phyloP scores from a whole-genome alignment of 2,113 vertebrate genomes.

The Bos javanicus region DNA sequence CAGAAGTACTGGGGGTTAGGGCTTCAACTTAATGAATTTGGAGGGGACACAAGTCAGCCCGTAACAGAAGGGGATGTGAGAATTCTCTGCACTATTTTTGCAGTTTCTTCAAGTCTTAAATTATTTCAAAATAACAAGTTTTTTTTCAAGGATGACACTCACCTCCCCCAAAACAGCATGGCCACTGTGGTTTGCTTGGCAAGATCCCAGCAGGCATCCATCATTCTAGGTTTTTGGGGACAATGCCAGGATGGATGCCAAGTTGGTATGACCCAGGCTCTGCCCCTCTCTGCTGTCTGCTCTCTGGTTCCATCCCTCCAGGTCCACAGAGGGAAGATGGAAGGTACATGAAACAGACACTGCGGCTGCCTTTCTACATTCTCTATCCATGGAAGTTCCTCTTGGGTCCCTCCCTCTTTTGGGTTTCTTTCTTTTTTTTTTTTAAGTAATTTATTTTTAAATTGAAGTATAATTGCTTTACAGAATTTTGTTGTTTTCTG shows the following conservation, averaged over 20 bases:
- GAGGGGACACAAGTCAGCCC: not conserved
- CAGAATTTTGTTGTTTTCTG: not conserved
- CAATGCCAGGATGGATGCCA: not conserved
- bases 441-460: not conserved
- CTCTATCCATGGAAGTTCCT: accelerated
- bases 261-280: not conserved
- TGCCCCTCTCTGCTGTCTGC: too few species aligned
- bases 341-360: accelerated
- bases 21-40: too few species aligned
- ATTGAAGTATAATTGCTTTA: not conserved
- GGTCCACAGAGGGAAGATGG: not conserved
- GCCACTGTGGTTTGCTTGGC: not conserved
- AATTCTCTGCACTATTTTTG: not conserved
- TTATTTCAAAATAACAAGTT: not conserved
- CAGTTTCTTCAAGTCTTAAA: not conserved
- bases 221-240: not conserved
- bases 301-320: accelerated
- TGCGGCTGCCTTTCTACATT: not conserved
- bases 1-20: not conserved
- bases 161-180: not conserved
- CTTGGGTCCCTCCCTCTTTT: not conserved
- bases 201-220: not conserved
- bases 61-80: accelerated
- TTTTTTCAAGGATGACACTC: not conserved
- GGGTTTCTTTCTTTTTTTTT: not conserved